Evolutionary conservation across 2,797 vertebrate species (phyloP), one percentile per base, ranked within the genome.

Genomic region (Bradypodion ventrale): DNA sequence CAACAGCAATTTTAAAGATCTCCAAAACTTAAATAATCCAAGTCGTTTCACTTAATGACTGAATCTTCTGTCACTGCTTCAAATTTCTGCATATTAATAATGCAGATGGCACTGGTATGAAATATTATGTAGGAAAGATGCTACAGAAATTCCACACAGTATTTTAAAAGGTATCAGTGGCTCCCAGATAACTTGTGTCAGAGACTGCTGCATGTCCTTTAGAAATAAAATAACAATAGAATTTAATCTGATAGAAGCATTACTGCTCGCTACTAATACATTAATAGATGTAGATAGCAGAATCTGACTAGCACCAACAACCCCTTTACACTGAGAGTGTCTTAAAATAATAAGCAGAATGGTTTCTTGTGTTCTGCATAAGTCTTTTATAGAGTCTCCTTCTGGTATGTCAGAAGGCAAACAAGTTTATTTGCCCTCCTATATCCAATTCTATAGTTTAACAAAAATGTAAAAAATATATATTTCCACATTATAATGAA

Each of bases 381-480:
- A 25, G 13, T n/a, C 42, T 35, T 82, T 49, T 62, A 35, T n/a
- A 32, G 42, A 29, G 23, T 23, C 35, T 60, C 44, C n/a, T 37
- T 66, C 79, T 13, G 73, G 42, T 29, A 62, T 23, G 7, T n/a
- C 46, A 27, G 52, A 87, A 60, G 32, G 16, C 70, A 56, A 92
- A 56, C 0, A 87, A 83, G 75, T 78, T 40, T 27, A 82, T 78
- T 3, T 32, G 32, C 40, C 62, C 88, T 35, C 60, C 85, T 40
- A 80, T 83, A 25, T 74, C 35, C 40, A 85, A 81, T 80, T 66
- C 80, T 70, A 83, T 19, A 59, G 19, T 69, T 79, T 75, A 21
- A 60, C 49, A 88, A 91, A 88, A 87, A 37, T 29, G 56, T 83
- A 80, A 77, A 8, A 68, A 32, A 5, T 1, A n/a, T n/a, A n/a